These are phyloP conservation scores for Parasteatoda lunata DNA, from an alignment of 2,888 invertebrate genomes.

Conservation along the genomic window DNA sequence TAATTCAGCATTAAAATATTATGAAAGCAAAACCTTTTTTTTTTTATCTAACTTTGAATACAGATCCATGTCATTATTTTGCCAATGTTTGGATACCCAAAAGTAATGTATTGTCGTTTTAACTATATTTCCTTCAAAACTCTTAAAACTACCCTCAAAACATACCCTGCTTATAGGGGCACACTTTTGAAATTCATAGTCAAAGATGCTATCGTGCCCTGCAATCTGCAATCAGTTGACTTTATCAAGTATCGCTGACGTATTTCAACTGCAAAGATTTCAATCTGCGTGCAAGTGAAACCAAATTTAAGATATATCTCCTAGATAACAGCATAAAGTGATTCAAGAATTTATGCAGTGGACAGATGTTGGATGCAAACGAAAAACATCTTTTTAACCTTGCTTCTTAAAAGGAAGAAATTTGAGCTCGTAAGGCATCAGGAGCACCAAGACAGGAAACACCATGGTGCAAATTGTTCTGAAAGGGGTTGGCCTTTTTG, in stretches of 20 bases:
- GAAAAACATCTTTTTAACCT: slow-evolving; percentile 37
- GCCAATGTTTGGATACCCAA: too few relatives aligned
- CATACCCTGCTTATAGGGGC: not conserved
- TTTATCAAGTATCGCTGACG: slow-evolving; percentile 51
- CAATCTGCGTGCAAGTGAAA: slow-evolving; percentile 12
- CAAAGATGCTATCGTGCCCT: slow-evolving; percentile 12
- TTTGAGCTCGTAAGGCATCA: slow-evolving; percentile 23
- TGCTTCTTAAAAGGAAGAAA: slow-evolving; percentile 26
- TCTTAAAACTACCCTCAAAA: not conserved
- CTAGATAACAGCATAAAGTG: slow-evolving; percentile 45
- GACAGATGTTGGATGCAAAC: slow-evolving; percentile 55
- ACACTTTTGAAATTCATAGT: slow-evolving; percentile 32
- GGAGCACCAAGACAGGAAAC: slow-evolving; percentile 37
- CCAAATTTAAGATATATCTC: slow-evolving; percentile 18
- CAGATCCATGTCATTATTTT: too few relatives aligned
- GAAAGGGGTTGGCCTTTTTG: slow-evolving; percentile 51
- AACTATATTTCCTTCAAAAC: not conserved
- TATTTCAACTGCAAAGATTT: slow-evolving; percentile 10
- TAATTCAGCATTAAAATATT: too few relatives aligned
- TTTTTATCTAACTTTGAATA: too few relatives aligned
- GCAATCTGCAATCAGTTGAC: slow-evolving; percentile 39
- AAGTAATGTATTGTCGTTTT: not conserved
- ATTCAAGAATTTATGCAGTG: slow-evolving; percentile 1
- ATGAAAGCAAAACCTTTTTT: too few relatives aligned
- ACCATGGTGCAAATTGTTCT: slow-evolving; percentile 41